A percentile compares a stretch with the other conserved stretches of the same genome.
phyloP scores from a whole-genome alignment of 2,797 vertebrate genomes.

The Echeneis naucrates region DNA sequence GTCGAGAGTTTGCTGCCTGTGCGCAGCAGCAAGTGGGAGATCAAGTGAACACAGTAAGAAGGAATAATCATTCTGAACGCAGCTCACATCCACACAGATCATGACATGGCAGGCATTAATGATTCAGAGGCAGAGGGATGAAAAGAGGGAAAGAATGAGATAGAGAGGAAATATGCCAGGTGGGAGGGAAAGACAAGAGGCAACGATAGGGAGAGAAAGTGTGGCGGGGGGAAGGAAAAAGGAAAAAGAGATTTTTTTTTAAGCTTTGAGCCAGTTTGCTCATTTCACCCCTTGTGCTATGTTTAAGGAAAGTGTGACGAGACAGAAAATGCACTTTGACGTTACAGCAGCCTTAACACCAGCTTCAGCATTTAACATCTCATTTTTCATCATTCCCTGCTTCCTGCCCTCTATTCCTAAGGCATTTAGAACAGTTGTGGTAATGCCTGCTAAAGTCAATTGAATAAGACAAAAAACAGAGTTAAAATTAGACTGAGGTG shows the following conservation, averaged over 20 bases:
- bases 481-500: conserved; percentile 1
- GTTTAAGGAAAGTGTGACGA: conserved; percentile 73
- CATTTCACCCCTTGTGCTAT: conserved; percentile 53
- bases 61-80: conserved; percentile 75
- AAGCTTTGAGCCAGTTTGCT: conserved; percentile 60
- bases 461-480: neutral
- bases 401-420: conserved; percentile 16
- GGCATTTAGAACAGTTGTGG: conserved; percentile 23
- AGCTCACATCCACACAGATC: conserved; percentile 79
- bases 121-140: conserved; percentile 70
- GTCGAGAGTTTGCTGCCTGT: conserved; percentile 55
- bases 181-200: conserved; percentile 59
- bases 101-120: conserved; percentile 80
- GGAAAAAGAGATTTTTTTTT: conserved; percentile 48
- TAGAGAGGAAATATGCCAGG: conserved; percentile 62
- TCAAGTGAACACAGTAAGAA: conserved; percentile 73
- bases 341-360: conserved; percentile 53
- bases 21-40: conserved; percentile 73
- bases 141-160: conserved; percentile 64
- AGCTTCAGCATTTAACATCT: conserved; percentile 49
- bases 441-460: conserved; percentile 3
- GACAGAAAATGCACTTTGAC: conserved; percentile 68
- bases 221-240: conserved; percentile 34
- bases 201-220: conserved; percentile 26
- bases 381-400: conserved; percentile 49